Percentiles rank a stretch among this genome's conserved stretches.
These are phyloP conservation scores for Nibea coibor DNA, from an alignment of 2,113 vertebrate species.

Conservation along the genomic window DNA sequence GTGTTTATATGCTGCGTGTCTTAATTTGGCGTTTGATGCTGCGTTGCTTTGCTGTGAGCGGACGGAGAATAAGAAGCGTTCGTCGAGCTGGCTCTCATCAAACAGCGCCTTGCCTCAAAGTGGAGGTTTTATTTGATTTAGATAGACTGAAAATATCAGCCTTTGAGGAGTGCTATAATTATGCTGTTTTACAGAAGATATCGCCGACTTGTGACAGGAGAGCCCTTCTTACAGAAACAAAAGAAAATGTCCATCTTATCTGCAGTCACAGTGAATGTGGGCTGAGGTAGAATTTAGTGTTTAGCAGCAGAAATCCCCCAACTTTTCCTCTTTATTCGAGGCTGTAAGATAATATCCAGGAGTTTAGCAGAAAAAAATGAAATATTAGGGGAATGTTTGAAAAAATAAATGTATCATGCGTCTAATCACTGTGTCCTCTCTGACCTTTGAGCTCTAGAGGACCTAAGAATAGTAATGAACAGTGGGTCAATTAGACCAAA, in stretches of 20 bases:
- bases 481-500: neutral
- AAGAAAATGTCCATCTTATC: neutral
- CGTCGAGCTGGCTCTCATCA: neutral
- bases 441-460: neutral
- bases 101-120: neutral
- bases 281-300: neutral
- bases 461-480: neutral
- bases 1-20: conserved; percentile 14
- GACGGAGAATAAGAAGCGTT: conserved; percentile 13
- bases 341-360: neutral
- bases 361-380: neutral
- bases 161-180: neutral
- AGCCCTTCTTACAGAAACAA: neutral
- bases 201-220: neutral
- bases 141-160: neutral
- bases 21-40: conserved; percentile 55
- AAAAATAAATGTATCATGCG: too few species aligned
- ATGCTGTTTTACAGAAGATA: neutral
- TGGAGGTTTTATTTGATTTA: neutral
- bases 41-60: neutral
- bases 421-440: too few species aligned
- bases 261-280: neutral
- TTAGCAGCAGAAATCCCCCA: neutral
- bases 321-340: neutral
- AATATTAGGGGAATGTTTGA: neutral